These are phyloP conservation scores for Sebastes oblongus DNA, from an alignment of 2,797 vertebrate species.

Conservation along the genomic window DNA sequence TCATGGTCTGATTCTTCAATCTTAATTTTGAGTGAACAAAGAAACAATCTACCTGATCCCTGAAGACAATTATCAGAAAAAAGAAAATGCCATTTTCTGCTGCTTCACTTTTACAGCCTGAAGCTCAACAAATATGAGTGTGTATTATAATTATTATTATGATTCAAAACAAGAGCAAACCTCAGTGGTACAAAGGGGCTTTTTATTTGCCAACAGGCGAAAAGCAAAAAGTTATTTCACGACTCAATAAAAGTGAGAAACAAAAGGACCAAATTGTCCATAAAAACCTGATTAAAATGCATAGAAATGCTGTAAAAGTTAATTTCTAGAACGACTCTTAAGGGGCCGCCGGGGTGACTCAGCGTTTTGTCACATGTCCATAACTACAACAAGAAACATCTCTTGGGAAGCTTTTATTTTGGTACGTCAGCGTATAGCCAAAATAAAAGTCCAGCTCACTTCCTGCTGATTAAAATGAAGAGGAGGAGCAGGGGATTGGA, in stretches of 20 bases:
- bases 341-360: too few species aligned
- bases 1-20: not conserved
- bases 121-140: not conserved
- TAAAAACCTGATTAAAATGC: constrained; percentile 17
- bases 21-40: not conserved
- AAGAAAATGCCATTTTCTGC: not conserved
- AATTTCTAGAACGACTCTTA: not conserved
- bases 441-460: not conserved
- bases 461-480: not conserved
- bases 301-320: not conserved
- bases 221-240: not conserved
- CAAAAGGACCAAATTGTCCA: not conserved
- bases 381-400: not conserved
- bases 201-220: not conserved
- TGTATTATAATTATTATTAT: not conserved
- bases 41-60: not conserved
- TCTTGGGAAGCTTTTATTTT: not conserved
- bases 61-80: not conserved
- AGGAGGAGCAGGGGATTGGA: not conserved
- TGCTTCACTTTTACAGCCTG: not conserved
- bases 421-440: not conserved
- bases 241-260: not conserved
- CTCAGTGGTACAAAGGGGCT: not conserved
- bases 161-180: not conserved
- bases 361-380: not conserved